Evolutionary conservation across 2,797 vertebrate species (phyloP).

Genomic region (Prionace glauca): DNA sequence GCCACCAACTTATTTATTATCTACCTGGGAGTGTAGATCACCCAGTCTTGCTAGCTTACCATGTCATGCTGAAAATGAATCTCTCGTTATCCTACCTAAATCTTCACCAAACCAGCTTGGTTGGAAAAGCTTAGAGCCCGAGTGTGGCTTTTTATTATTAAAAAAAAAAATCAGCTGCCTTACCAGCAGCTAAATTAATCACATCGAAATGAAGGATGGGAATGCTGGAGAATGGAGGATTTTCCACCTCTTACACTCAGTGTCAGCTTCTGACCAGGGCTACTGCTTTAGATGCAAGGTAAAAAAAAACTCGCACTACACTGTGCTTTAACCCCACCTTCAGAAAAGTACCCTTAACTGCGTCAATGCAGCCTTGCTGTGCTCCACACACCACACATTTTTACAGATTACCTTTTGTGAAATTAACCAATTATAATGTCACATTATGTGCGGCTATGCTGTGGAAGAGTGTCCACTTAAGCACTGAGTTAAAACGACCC

Average conservation of each 20-base stretch:
- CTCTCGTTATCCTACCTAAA: not conserved
- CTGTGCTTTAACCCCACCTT: not conserved
- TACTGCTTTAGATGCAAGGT: not conserved
- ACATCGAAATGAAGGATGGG: not conserved
- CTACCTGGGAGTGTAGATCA: conserved; percentile 29
- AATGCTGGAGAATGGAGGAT: not conserved
- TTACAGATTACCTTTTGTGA: not conserved
- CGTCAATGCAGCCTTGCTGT: not conserved
- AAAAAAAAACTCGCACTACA: not conserved
- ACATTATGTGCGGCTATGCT: not conserved
- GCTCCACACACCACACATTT: not conserved
- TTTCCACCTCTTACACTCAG: conserved; percentile 4
- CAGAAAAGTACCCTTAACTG: not conserved
- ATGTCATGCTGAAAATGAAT: not conserved
- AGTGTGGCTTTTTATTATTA: not conserved
- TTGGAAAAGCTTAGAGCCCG: not conserved
- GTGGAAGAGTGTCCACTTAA: not conserved
- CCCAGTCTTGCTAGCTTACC: not conserved
- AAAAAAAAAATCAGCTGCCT: not conserved
- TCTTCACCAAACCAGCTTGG: not conserved
- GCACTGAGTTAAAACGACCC: not conserved
- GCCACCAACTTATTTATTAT: conserved; percentile 31
- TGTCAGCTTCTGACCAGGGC: not conserved
- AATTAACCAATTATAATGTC: not conserved
- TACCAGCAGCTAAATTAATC: conserved; percentile 7